phyloP scores from a whole-genome alignment of 2,113 vertebrate genomes.

The Spea bombifrons region DNA sequence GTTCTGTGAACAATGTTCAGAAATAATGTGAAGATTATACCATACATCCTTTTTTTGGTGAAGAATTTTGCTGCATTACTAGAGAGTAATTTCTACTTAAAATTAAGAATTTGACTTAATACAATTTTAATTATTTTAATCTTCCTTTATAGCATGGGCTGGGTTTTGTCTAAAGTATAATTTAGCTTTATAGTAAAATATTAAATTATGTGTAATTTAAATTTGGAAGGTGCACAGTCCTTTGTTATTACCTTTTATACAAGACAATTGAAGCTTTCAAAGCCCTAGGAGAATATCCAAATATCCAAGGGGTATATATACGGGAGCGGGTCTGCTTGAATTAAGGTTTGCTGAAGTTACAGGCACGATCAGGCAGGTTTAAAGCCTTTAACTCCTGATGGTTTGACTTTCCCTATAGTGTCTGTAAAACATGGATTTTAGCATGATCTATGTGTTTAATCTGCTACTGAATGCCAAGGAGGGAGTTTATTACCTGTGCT shows the following conservation, averaged over 20 bases:
- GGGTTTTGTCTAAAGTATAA: conserved; percentile 9
- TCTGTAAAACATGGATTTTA: not conserved
- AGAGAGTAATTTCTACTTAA: not conserved
- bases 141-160: not conserved
- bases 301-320: not conserved
- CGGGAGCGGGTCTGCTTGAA: too few relatives aligned
- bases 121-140: conserved; percentile 9
- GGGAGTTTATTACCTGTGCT: too few relatives aligned
- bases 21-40: too few relatives aligned
- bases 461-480: too few relatives aligned
- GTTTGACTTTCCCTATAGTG: not conserved
- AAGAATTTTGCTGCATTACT: too few relatives aligned
- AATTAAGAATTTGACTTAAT: not conserved
- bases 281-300: not conserved
- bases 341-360: not conserved
- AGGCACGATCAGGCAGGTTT: not conserved
- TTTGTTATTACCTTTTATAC: not conserved
- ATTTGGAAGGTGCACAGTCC: not conserved
- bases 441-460: too few relatives aligned
- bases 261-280: not conserved
- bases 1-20: too few relatives aligned
- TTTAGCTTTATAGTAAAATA: not conserved
- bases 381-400: not conserved
- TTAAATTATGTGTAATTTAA: conserved; percentile 1
- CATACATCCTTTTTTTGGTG: too few relatives aligned